Percentiles rank a stretch among this genome's conserved stretches.
These are phyloP conservation scores for Tokudaia tokunoshimensis DNA, from an alignment of 2,797 vertebrate species.

Conservation along the genomic window DNA sequence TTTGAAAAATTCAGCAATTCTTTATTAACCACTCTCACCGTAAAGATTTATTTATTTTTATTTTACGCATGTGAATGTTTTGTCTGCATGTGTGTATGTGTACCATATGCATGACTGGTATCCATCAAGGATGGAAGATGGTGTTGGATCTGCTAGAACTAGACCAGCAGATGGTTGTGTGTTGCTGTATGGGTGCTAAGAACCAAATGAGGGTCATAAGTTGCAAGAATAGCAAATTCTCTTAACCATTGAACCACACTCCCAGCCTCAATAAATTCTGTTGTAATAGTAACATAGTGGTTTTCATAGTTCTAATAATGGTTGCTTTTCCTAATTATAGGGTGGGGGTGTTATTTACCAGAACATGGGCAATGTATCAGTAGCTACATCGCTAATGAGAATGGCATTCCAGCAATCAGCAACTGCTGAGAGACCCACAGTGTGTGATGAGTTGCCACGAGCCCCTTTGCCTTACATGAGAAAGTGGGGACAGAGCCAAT, in stretches of 20 bases:
- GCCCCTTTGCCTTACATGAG: not conserved
- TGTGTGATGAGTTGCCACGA: not conserved
- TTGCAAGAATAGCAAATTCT: not conserved
- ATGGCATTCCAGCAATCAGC: not conserved
- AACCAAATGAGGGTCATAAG: not conserved
- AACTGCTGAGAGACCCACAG: not conserved
- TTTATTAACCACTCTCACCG: not conserved
- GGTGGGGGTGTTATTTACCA: not conserved
- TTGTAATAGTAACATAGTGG: not conserved
- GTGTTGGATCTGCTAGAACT: no score
- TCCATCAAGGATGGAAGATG: not conserved
- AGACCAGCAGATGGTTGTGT: no score
- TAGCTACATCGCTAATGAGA: not conserved
- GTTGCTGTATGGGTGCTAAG: not conserved
- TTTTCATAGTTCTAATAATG: not conserved
- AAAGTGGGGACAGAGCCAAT: no score
- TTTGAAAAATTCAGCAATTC: slow-evolving; percentile 9
- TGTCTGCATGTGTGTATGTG: not conserved
- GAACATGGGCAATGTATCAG: not conserved
- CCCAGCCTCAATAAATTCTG: not conserved
- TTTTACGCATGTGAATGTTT: not conserved
- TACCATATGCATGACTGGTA: not conserved
- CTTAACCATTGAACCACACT: not conserved
- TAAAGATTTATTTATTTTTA: not conserved
- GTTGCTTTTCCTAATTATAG: not conserved